Base-by-base conservation (phyloP, 2,113 vertebrate species). In the Clarias gariepinus region DNA sequence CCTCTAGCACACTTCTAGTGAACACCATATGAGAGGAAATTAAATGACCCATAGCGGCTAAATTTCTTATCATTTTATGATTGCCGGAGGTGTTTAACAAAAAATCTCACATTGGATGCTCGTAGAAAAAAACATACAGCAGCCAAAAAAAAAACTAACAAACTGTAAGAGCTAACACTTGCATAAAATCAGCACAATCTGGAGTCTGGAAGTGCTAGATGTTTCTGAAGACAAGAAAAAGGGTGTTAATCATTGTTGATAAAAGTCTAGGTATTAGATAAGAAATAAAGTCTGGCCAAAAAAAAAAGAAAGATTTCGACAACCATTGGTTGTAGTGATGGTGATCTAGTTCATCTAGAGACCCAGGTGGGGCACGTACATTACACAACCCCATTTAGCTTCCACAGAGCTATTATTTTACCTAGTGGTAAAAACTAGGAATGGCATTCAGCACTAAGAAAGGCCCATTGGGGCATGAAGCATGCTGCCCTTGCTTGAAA, bases 21-120 rank as follows among this genome's bases (percentile, higher is more conserved):
- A 28, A 10, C 74, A 15, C 41, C 21, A 52, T 52, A 52, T 74
- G 11, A 74, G 53, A n/a, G 73, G 73, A 76, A n/a, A 13, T n/a
- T 47, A 77, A 77, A 53, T 77, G 74, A 77, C 47, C 74, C 74
- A 77, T 25, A 77, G 23, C 74, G n/a, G 47, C 47, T 53, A 53
- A 53, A 53, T 3, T 25, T 77, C 12, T 77, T 47, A 53, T 77
- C 23, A 53, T 53, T 28, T 77, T 25, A 53, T n/a, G 47, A 53
- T 16, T 53, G 13, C 25, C 25, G 6, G 16, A 77, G 47, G 41
- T 13, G 41, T 76, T 76, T 76, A 7, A 61, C 4, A 41, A 21
- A 73, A 73, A 73, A 23, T 41, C 69, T 73, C 19, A 0, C 33
- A 18, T 41, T 73, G 33, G 9, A 73, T 2, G 1, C 16, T 33